Evolutionary conservation across 2,113 vertebrate genomes (phyloP).

Genomic region (Microcebus griseorufus): DNA sequence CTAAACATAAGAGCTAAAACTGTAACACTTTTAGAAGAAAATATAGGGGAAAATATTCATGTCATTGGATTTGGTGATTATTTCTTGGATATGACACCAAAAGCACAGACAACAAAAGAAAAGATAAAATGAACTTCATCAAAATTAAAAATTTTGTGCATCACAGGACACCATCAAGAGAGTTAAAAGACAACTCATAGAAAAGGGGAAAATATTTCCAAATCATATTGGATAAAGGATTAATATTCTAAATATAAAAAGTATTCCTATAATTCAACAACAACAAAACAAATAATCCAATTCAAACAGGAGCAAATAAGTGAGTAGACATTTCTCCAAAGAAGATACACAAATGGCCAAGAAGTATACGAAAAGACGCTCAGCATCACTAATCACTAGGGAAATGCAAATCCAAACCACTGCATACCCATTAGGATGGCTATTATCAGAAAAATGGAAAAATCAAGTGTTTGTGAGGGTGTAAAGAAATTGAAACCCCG

Average conservation of each 20-base stretch:
- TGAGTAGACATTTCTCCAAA: not conserved
- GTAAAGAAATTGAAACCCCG: not conserved
- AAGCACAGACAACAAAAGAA: not conserved
- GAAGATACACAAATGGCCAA: not conserved
- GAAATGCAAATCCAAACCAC: not conserved
- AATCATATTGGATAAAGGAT: not conserved
- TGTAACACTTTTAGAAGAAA: not conserved
- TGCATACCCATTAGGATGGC: not conserved
- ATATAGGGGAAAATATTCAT: not conserved
- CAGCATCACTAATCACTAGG: not conserved
- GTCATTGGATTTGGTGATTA: not conserved
- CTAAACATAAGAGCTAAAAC: not conserved
- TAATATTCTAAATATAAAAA: not conserved
- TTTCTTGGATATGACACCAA: not conserved
- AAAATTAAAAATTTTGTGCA: not conserved
- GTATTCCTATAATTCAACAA: not conserved
- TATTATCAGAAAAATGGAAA: not conserved
- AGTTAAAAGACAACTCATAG: not conserved
- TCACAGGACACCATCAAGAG: not conserved
- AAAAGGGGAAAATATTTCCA: not conserved
- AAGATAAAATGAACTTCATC: not conserved
- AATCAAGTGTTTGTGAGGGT: not conserved
- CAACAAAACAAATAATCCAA: not conserved
- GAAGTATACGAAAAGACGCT: not conserved
- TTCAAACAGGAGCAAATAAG: not conserved